Conservation (phyloP, 1,140 invertebrate species). For the Amyelois transitella region DNA sequence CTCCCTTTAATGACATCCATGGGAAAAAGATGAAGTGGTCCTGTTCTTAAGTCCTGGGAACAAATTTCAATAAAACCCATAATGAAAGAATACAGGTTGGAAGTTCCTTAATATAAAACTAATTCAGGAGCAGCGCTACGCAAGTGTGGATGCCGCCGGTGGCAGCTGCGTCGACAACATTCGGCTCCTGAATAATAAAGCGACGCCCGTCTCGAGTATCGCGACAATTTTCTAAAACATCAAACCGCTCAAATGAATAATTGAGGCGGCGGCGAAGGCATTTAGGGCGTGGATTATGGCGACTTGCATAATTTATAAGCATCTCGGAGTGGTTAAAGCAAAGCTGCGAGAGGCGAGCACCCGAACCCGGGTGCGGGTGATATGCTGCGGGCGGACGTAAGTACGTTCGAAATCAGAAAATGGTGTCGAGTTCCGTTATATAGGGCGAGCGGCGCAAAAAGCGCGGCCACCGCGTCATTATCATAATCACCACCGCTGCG, state of each 20-base stretch:
- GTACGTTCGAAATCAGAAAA: conserved; percentile 43
- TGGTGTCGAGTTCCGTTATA: conserved; percentile 56
- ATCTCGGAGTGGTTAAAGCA: conserved; percentile 51
- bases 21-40: no score
- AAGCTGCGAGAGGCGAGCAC: conserved; percentile 32
- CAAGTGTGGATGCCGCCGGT: conserved; percentile 12
- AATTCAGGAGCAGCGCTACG: conserved; percentile 3
- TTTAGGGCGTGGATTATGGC: conserved; percentile 69
- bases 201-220: conserved; percentile 49
- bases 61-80: no score
- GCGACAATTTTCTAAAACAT: conserved; percentile 71
- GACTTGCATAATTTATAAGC: conserved; percentile 70
- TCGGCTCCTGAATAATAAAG: conserved; percentile 53
- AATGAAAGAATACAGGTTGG: no score
- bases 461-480: conserved; percentile 69
- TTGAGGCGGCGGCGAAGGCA: conserved; percentile 63
- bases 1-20: no score
- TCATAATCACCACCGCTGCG: conserved; percentile 69
- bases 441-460: conserved; percentile 61
- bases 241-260: conserved; percentile 70
- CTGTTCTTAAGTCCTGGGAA: no score
- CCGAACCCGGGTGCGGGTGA: conserved; percentile 17
- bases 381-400: conserved; percentile 22
- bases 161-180: conserved; percentile 44
- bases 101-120: conserved; percentile 6